These are phyloP conservation scores for Cheilinus undulatus DNA, from an alignment of 2,113 vertebrate genomes.

Conservation along the genomic window DNA sequence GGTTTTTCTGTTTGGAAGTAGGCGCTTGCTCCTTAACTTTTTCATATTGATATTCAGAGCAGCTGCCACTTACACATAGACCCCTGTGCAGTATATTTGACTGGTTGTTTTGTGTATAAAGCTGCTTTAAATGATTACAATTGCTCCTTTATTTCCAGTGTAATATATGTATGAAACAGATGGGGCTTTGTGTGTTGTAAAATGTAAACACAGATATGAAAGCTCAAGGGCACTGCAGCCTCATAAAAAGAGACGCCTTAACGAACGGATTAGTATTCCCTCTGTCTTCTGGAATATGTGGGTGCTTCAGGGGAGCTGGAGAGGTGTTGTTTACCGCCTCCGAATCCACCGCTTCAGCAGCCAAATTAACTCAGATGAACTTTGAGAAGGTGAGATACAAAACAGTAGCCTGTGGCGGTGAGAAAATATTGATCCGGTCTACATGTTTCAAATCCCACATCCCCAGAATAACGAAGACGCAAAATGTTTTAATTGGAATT, in stretches of 20 bases:
- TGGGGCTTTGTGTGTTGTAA: background rate
- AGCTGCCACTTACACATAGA: too few relatives aligned
- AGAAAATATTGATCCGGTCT: conserved; percentile 67
- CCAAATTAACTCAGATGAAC: conserved; percentile 66
- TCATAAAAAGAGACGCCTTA: conserved; percentile 13
- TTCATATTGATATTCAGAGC: too few relatives aligned
- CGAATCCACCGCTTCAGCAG: conserved; percentile 50
- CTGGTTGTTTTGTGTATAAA: background rate
- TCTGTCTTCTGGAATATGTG: conserved; percentile 29
- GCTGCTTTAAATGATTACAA: background rate
- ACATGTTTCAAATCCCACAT: conserved; percentile 57
- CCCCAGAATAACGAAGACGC: conserved; percentile 13
- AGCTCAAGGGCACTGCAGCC: conserved; percentile 7
- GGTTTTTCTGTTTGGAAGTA: background rate
- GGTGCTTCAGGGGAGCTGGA: conserved; percentile 26
- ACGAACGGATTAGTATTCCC: conserved; percentile 37
- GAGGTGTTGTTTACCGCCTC: conserved; percentile 61
- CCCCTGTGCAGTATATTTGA: too few relatives aligned
- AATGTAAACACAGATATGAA: conserved; percentile 19
- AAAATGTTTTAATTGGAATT: conserved; percentile 70
- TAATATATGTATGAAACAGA: conserved; percentile 4
- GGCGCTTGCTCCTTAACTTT: background rate
- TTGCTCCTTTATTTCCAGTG: background rate
- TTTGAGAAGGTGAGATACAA: conserved; percentile 61
- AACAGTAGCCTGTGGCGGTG: conserved; percentile 44